These are phyloP conservation scores for Microcebus murinus DNA, from an alignment of 2,113 vertebrate species.

Conservation along the genomic window DNA sequence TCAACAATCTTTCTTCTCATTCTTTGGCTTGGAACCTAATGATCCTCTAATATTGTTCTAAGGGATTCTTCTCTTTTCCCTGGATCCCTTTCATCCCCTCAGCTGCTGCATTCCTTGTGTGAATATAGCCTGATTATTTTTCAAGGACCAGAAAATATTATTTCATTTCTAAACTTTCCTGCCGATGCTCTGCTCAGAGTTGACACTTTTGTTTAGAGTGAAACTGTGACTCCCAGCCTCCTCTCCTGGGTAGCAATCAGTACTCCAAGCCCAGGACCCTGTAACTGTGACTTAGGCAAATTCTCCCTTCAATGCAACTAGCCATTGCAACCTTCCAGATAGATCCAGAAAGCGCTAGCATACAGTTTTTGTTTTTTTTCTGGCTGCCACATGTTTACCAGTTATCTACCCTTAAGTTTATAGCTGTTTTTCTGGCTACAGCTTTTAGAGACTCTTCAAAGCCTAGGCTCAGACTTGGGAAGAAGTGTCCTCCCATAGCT, in stretches of 20 bases:
- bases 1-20: neutral
- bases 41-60: neutral
- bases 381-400: neutral
- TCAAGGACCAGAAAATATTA: neutral
- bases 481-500: neutral
- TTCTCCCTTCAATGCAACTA: neutral
- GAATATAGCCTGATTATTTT: neutral
- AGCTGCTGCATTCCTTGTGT: neutral
- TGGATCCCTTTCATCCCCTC: neutral
- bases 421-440: neutral
- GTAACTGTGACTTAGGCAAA: neutral
- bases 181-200: neutral
- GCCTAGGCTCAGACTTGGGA: neutral
- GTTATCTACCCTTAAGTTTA: neutral
- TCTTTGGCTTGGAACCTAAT: neutral
- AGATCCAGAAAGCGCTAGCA: neutral
- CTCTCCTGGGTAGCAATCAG: neutral
- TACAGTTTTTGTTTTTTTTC: neutral
- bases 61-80: neutral
- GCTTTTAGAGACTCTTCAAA: neutral
- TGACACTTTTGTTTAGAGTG: constrained; percentile 5
- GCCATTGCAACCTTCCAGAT: neutral
- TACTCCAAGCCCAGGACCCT: neutral
- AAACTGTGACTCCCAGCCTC: neutral
- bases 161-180: neutral